Percentiles rank a stretch among this genome's conserved stretches.
phyloP scores from a whole-genome alignment of 2,888 invertebrate genomes.

The Cyaniris semiargus region DNA sequence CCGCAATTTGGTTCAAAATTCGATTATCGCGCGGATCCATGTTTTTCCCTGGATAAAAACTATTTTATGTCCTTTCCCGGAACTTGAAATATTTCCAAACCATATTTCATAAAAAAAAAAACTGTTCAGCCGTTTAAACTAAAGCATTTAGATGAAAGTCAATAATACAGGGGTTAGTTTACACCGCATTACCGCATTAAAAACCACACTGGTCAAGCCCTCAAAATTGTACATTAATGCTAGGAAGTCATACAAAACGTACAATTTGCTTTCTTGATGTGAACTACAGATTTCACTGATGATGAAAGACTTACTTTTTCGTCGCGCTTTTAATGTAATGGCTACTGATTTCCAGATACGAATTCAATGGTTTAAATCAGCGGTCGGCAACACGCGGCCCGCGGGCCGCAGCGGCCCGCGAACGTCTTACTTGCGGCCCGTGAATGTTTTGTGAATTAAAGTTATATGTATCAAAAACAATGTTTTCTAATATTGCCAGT shows the following conservation, averaged over 20 bases:
- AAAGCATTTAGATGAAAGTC: no score
- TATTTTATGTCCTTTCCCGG: background rate
- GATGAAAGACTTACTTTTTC: background rate
- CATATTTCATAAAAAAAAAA: background rate
- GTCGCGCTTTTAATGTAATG: background rate
- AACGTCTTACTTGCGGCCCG: no score
- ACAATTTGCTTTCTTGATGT: background rate
- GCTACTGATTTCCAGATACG: background rate
- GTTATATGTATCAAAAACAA: no score
- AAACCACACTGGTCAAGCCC: background rate
- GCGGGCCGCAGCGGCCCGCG: no score
- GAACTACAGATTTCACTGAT: background rate
- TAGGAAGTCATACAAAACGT: background rate
- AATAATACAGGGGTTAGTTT: no score
- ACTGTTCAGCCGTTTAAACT: background rate
- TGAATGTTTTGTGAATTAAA: no score
- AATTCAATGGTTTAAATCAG: background rate
- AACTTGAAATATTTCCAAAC: background rate
- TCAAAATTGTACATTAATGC: background rate
- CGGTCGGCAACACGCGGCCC: no score
- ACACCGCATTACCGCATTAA: background rate
- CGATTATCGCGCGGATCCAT: background rate
- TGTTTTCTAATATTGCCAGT: no score
- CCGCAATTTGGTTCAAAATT: background rate
- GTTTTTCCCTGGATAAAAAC: background rate